phyloP scores from a whole-genome alignment of 2,888 invertebrate species.

The Helicoverpa assulta region DNA sequence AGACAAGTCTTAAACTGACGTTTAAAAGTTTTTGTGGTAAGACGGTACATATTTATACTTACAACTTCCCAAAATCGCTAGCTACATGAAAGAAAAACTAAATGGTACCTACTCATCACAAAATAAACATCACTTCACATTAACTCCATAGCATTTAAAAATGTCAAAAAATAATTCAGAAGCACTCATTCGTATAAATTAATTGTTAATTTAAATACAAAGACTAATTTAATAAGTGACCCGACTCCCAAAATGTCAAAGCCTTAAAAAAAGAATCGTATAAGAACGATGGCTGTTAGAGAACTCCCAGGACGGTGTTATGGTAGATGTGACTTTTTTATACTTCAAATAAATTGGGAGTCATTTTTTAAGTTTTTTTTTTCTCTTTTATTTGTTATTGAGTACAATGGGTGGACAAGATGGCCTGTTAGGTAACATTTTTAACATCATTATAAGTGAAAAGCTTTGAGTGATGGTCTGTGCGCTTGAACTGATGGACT shows the following conservation, averaged over 20 bases:
- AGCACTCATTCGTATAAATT: slow-evolving; percentile 80
- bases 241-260: slow-evolving; percentile 88
- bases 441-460: slow-evolving; percentile 90
- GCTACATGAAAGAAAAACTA: no score
- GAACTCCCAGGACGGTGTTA: slow-evolving; percentile 86
- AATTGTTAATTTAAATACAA: slow-evolving; percentile 90
- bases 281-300: slow-evolving; percentile 83
- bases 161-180: slow-evolving; percentile 63
- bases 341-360: slow-evolving; percentile 88
- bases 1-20: no score
- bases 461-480: slow-evolving; percentile 85
- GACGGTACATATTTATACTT: no score
- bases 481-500: slow-evolving; percentile 50
- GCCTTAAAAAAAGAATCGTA: slow-evolving; percentile 80
- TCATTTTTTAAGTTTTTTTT: slow-evolving; percentile 85
- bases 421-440: slow-evolving; percentile 88
- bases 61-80: no score
- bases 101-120: no score
- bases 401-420: slow-evolving; percentile 89
- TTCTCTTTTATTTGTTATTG: slow-evolving; percentile 83
- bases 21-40: no score
- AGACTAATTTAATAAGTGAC: slow-evolving; percentile 90
- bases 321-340: slow-evolving; percentile 86
- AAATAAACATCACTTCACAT: no score
- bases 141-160: slow-evolving; percentile 8